A percentile compares a stretch with the other conserved stretches of the same genome.
Conservation (phyloP, 1,140 invertebrate genomes). For the Drosophila equinoxialis region DNA sequence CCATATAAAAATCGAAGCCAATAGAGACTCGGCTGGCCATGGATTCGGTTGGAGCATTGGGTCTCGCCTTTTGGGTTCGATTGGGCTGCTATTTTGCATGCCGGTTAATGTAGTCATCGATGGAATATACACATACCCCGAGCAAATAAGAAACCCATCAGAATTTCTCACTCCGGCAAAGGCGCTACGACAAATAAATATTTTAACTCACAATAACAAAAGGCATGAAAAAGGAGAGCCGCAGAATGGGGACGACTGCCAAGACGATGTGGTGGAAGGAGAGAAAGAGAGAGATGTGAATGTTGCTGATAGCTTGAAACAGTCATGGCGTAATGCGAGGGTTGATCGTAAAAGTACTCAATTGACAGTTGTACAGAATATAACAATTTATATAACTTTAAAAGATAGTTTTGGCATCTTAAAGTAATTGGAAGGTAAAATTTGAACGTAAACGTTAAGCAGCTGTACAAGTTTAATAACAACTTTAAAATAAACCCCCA, state of each 20-base stretch:
- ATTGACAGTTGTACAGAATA: neutral
- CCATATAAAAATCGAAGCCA: slow-evolving; percentile 75
- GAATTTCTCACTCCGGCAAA: slow-evolving; percentile 78
- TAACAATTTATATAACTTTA: too few relatives aligned
- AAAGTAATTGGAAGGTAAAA: too few relatives aligned
- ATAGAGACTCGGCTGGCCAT: slow-evolving; percentile 26
- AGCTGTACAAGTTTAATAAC: too few relatives aligned
- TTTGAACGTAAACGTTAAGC: too few relatives aligned
- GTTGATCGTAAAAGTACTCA: neutral
- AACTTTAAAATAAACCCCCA: too few relatives aligned
- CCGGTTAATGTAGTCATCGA: slow-evolving; percentile 76
- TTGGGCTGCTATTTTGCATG: slow-evolving; percentile 68
- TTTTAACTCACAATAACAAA: slow-evolving; percentile 81
- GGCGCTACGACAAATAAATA: slow-evolving; percentile 81
- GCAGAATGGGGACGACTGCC: slow-evolving; percentile 29
- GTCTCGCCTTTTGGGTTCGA: neutral
- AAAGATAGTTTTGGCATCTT: neutral
- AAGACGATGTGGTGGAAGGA: neutral
- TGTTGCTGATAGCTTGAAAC: slow-evolving; percentile 11
- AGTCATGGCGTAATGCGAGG: neutral
- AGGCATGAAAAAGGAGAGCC: slow-evolving; percentile 43
- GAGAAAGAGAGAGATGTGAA: neutral
- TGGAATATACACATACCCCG: slow-evolving; percentile 67
- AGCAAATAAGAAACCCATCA: slow-evolving; percentile 81
- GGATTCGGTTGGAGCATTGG: slow-evolving; percentile 17